Conservation (phyloP, 2,113 vertebrate species). For the rabbit (Oryctolagus cuniculus) region DNA sequence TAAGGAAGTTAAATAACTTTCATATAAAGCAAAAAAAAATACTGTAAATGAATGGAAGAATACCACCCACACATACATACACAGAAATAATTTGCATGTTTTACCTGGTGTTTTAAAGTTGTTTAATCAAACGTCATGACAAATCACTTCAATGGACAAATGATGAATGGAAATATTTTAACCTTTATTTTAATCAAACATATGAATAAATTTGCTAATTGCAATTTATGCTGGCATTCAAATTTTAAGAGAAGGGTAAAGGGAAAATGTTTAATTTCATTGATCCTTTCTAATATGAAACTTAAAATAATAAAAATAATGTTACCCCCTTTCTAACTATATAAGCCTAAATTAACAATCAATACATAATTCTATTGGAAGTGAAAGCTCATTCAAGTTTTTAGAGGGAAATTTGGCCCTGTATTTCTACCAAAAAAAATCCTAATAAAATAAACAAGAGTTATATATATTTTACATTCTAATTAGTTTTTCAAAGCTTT, state of each 20-base stretch:
- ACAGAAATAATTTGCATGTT: neutral
- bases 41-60: neutral
- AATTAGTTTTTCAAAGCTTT: neutral
- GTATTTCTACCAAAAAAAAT: slow-evolving; percentile 20
- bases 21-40: neutral
- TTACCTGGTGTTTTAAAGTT: neutral
- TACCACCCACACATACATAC: neutral
- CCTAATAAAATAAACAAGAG: neutral
- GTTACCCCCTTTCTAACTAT: neutral
- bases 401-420: neutral
- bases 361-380: neutral
- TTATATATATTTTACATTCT: neutral
- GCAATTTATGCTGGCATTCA: neutral
- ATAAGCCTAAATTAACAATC: neutral
- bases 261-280: neutral
- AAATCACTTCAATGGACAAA: neutral
- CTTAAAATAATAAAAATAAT: neutral
- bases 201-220: neutral
- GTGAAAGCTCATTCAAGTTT: neutral
- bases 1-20: slow-evolving; percentile 20
- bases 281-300: neutral
- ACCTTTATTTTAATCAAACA: neutral
- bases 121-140: neutral
- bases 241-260: neutral
- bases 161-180: neutral